Percentiles rank a stretch among this genome's conserved stretches.
These are phyloP conservation scores for Nettapus auritus DNA, from an alignment of 2,113 vertebrate genomes.

Conservation along the genomic window DNA sequence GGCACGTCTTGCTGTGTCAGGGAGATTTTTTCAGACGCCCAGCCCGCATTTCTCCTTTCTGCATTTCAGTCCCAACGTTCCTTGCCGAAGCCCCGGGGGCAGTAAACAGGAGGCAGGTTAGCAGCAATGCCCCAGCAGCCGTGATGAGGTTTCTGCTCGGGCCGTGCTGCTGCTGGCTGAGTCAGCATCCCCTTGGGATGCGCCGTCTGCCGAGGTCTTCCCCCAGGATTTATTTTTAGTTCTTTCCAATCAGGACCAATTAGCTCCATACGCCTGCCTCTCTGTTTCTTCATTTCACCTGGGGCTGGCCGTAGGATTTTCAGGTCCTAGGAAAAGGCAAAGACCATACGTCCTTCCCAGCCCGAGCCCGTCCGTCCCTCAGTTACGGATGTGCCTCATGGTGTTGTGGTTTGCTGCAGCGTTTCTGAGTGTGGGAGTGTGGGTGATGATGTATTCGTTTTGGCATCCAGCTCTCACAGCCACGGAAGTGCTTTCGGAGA, in stretches of 20 bases:
- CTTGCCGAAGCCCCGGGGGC: constrained; percentile 40
- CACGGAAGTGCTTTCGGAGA: background rate
- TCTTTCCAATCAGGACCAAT: constrained; percentile 39
- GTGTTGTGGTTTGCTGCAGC: background rate
- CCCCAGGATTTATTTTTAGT: constrained; percentile 63
- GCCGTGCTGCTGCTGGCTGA: constrained; percentile 22
- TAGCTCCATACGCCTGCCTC: background rate
- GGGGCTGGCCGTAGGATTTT: background rate
- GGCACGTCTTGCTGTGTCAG: background rate
- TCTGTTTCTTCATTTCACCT: background rate
- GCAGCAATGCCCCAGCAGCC: constrained; percentile 49
- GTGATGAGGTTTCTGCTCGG: constrained; percentile 62
- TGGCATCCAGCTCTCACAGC: background rate
- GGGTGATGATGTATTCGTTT: background rate
- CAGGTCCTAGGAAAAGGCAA: background rate
- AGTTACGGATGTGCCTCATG: background rate
- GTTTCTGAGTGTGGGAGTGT: background rate
- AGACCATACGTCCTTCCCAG: background rate
- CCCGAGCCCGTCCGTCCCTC: background rate
- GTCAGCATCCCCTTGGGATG: constrained; percentile 24
- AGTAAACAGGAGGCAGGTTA: constrained; percentile 50
- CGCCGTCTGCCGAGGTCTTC: constrained; percentile 11
- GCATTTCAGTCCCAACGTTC: constrained; percentile 53
- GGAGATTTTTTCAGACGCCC: constrained; percentile 28
- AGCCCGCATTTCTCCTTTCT: constrained; percentile 44